Percentiles rank a stretch among this genome's conserved stretches.
These are phyloP conservation scores for Scaptomyza flava DNA, from an alignment of 2,888 invertebrate species.

Conservation along the genomic window DNA sequence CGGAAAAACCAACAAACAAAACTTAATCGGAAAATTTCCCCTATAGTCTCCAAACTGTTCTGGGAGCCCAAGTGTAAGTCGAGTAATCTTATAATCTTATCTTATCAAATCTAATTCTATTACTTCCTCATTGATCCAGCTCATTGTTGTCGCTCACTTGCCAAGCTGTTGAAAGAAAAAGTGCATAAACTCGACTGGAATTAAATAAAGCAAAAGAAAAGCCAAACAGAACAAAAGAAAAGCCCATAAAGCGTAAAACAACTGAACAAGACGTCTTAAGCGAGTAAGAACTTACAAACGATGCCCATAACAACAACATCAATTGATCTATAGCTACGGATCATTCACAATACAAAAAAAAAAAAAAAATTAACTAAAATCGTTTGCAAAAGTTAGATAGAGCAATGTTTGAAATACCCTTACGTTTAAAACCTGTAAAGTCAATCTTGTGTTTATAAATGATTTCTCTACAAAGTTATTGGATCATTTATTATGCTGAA, in stretches of 20 bases:
- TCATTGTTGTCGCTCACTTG: conserved; percentile 37
- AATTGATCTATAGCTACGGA: conserved; percentile 44
- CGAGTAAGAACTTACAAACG: conserved; percentile 41
- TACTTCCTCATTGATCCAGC: conserved; percentile 72
- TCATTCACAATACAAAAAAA: background rate
- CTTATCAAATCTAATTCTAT: conserved; percentile 56
- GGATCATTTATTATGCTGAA: too few species aligned
- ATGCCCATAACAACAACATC: conserved; percentile 26
- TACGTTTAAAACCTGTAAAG: too few species aligned
- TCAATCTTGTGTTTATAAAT: too few species aligned
- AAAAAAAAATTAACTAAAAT: conserved; percentile 31
- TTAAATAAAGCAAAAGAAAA: conserved; percentile 22
- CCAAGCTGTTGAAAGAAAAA: conserved; percentile 55
- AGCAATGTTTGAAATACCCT: conserved; percentile 8
- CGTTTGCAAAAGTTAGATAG: conserved; percentile 32
- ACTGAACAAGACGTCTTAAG: conserved; percentile 36
- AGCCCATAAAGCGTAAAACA: conserved; percentile 55
- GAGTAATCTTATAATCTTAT: conserved; percentile 34
- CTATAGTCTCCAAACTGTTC: background rate
- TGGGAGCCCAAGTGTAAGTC: conserved; percentile 6
- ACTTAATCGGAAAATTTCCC: conserved; percentile 9
- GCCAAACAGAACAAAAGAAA: conserved; percentile 9
- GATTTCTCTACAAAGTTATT: too few species aligned
- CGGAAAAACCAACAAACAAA: conserved; percentile 4
- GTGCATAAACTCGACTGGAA: conserved; percentile 38